Base-by-base conservation (phyloP, 2,797 vertebrate species). In the Phrynocephalus guinanensis region DNA sequence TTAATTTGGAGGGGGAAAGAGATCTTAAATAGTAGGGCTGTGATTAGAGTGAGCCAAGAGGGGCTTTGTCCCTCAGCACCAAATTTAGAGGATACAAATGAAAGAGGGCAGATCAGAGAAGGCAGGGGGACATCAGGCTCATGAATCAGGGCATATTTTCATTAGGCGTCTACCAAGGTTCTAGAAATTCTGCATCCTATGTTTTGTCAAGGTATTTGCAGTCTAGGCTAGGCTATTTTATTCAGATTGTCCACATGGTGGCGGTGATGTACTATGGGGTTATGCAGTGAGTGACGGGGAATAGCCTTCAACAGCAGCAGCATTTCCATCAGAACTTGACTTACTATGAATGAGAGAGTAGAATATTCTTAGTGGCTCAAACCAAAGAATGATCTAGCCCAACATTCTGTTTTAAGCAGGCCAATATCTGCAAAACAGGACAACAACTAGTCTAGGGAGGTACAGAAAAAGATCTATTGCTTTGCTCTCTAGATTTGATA, bases 241-340 rank as follows among this genome's bases (percentile, higher is more conserved):
- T 52, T 85, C n/a, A 56, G 24, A 76, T n/a, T 75, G 16, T 24
- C 78, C 87, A 88, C 71, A 2, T 83, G 7, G 44, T 90, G 28
- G 3, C 89, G 84, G 52, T 73, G 84, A 82, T 91, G 26, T 70
- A 50, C 10, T 8, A 83, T 18, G 83, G 85, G 86, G 11, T 20
- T 70, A n/a, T 83, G 5, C 9, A 18, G 38, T 24, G 56, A 6
- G 82, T 44, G 4, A 82, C 0, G 15, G 0, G 0, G 6, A 38
- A 8, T 30, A 70, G 85, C 70, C 88, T 89, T n/a, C 82, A 26
- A 72, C 66, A 24, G 48, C 15, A 3, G 78, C 87, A n/a, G 24
- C 5, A 9, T 24, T 91, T 84, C 28, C 71, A 1, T 5, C 2
- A 56, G n/a, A 63, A 48, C 66, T 44, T 79, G 48, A 86, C 16